These are phyloP conservation scores for Eilema griseolum DNA, from an alignment of 2,888 invertebrate genomes.

Conservation along the genomic window DNA sequence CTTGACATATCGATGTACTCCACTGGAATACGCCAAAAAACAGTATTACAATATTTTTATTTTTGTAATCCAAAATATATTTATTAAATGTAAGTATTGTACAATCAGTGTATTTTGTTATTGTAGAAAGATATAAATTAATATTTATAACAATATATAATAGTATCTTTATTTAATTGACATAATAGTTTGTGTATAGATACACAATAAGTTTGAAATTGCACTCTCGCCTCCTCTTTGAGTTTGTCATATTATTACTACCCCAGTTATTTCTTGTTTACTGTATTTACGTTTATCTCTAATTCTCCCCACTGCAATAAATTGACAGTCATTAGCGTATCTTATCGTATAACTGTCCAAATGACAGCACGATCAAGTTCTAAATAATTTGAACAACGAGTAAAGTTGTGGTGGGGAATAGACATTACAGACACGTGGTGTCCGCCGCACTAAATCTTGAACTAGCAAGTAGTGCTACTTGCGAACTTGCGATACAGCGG, in stretches of 20 bases:
- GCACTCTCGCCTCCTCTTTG: neutral
- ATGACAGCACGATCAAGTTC: constrained; percentile 40
- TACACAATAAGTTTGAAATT: too few relatives aligned
- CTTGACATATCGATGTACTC: too few relatives aligned
- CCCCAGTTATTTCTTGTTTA: neutral
- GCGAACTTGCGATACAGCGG: constrained; percentile 44
- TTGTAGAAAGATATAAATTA: too few relatives aligned
- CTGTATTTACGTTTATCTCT: neutral
- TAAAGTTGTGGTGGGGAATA: constrained; percentile 48
- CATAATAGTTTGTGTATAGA: too few relatives aligned
- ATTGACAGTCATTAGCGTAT: constrained; percentile 18
- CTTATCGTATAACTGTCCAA: constrained; percentile 41
- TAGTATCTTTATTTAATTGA: too few relatives aligned
- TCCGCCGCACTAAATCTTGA: constrained; percentile 60
- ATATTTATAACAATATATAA: too few relatives aligned
- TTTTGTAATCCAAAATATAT: too few relatives aligned
- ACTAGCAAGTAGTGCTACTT: constrained; percentile 58
- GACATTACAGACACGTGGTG: constrained; percentile 59
- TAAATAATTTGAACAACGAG: constrained; percentile 48
- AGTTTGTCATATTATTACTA: too few relatives aligned
- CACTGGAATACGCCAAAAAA: too few relatives aligned
- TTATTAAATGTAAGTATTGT: too few relatives aligned
- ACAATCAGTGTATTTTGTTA: too few relatives aligned
- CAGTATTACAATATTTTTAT: too few relatives aligned
- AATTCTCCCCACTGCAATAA: neutral